Conservation (phyloP, 2,797 vertebrate species). For the Phaenicophaeus curvirostris region DNA sequence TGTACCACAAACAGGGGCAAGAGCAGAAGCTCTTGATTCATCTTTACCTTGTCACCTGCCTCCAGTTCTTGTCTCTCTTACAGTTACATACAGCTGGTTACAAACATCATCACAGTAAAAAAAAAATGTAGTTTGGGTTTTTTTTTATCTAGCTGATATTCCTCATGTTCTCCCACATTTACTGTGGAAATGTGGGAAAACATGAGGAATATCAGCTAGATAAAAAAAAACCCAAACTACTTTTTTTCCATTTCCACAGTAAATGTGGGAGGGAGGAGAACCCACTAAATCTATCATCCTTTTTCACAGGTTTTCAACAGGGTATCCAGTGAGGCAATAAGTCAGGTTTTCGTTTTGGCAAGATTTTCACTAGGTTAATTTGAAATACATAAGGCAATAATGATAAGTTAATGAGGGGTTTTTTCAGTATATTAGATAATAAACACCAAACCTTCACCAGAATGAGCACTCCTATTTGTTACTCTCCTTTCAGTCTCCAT, state of each 20-base stretch:
- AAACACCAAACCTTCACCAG: background rate
- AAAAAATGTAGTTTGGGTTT: background rate
- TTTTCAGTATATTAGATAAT: background rate
- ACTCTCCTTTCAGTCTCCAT: background rate
- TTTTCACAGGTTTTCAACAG: conserved; percentile 3
- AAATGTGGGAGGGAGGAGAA: background rate
- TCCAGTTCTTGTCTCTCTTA: background rate
- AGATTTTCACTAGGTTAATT: background rate
- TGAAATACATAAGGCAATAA: background rate
- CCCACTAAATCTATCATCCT: background rate
- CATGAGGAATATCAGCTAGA: too few species aligned
- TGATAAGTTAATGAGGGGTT: too few species aligned
- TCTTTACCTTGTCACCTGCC: background rate
- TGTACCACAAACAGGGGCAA: background rate
- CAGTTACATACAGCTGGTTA: background rate
- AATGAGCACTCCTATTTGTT: background rate
- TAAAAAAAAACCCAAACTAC: too few species aligned
- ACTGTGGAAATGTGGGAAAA: too few species aligned
- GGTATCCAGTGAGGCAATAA: background rate
- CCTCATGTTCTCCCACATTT: background rate
- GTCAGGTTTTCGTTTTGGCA: background rate
- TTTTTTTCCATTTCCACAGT: background rate
- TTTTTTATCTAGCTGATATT: background rate
- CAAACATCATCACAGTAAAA: background rate
- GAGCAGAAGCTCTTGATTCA: background rate